Percentiles rank a stretch among this genome's conserved stretches.
Evolutionary conservation across 2,113 vertebrate species (phyloP).

Genomic region (Micronycteris hirsuta): DNA sequence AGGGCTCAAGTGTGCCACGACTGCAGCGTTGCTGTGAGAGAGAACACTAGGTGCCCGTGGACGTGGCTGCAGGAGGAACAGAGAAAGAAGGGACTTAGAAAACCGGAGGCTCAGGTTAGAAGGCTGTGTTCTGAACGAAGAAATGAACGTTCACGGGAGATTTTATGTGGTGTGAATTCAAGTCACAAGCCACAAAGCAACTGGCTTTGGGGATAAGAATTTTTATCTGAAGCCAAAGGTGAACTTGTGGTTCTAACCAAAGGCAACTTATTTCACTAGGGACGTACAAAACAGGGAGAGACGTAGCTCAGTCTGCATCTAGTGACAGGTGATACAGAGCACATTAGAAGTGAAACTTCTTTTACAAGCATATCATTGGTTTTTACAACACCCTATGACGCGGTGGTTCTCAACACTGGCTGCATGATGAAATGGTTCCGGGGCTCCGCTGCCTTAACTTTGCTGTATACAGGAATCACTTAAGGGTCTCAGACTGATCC

Average conservation of each 20-base stretch:
- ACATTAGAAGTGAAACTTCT: background rate
- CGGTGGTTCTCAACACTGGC: background rate
- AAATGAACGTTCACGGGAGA: background rate
- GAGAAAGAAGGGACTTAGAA: slow-evolving; percentile 15
- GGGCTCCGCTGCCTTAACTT: background rate
- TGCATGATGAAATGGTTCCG: background rate
- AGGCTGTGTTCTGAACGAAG: background rate
- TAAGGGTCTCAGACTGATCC: background rate
- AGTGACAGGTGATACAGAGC: background rate
- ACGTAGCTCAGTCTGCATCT: background rate
- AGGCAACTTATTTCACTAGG: background rate
- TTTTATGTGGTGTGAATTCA: background rate
- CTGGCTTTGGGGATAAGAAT: background rate
- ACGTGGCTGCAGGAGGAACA: background rate
- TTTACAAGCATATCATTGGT: background rate
- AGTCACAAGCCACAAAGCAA: background rate
- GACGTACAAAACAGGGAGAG: background rate
- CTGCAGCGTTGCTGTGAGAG: background rate
- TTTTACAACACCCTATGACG: background rate
- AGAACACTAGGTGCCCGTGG: background rate
- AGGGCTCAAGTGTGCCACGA: background rate
- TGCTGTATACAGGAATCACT: background rate
- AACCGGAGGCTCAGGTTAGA: background rate
- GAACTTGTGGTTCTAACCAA: background rate
- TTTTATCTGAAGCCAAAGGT: background rate